Evolutionary conservation across 2,797 vertebrate species (phyloP), one percentile per base, ranked within the genome.

Genomic region (Sebastes jordani): DNA sequence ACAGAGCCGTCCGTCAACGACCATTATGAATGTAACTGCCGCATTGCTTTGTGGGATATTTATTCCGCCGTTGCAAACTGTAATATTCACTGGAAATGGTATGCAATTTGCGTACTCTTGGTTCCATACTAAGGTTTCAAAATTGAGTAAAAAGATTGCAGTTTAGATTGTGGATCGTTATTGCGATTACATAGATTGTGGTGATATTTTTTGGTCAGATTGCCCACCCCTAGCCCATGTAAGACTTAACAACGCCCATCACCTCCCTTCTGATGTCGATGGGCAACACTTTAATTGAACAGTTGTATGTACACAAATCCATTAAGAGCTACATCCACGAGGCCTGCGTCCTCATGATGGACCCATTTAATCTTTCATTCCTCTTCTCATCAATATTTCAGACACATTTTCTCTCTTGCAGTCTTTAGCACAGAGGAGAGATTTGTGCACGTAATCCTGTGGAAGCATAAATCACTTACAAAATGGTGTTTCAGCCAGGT

Each of bases 371-470:
- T 90, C 59, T 90, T 93, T 89, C 55, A 91, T 92, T 75, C 55
- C 59, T 78, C 56, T 56, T 49, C 82, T 82, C 85, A 89, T 93
- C 56, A 89, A 91, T 93, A 86, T 90, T 93, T 92, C 49, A 71
- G 54, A 67, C 71, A 27, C 59, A 20, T 64, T 71, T 82, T 88
- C 71, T 75, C 72, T 63, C 10, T 83, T 78, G 73, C 68, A 67
- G n/a, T 71, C 32, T 71, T 78, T 20, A 56, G 75, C 36, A 56
- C 34, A 46, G 69, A 80, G 16, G 16, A 60, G 34, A 76, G 22
- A 38, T 63, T 38, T 82, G 54, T 69, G 14, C 30, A 63, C 2
- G 32, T 63, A 14, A 63, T 36, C 38, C 20, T 52, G 18, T 52
- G 55, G n/a, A 58, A 74, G 11, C 9, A 42, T 59, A 10, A 2